Base-by-base conservation (phyloP, 2,888 invertebrate genomes). In the Eulithis testata region DNA sequence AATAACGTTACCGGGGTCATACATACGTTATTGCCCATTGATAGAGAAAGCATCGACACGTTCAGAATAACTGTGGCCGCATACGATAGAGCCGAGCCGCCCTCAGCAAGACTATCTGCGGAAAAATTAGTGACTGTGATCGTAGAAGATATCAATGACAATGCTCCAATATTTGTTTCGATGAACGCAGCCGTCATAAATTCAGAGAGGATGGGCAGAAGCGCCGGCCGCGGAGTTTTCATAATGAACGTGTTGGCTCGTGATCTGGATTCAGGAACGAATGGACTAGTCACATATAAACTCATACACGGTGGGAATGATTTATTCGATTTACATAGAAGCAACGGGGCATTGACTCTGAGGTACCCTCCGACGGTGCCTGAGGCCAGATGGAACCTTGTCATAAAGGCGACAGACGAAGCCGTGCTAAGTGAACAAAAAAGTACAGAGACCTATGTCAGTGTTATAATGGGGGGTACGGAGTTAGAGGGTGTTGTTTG, bases 111-210 rank as follows among this genome's bases (percentile, higher is more conserved):
- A 70, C 90, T 97, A 50, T 97, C 97, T 3, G 97, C 98, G 0
- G 98, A 98, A 82, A 98, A 98, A 87, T 90, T 97, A 65, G 97
- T 98, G 1, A 97, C 97, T 5, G 97, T 98, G 45, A 97, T 98
- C 68, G 97, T 98, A 6, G 97, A 98, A 85, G 98, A 98, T 85
- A 95, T 98, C 67, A 98, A 98, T 85, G 98, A 99, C 85, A 98
- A 98, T 86, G 97, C 97, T 6, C 98, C 98, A 0, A 94, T 96
- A 21, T 98, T 98, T 83, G 96, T 97, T 2, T 98, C 97, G 54
- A 97, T 98, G 97, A 97, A 97, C 77, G 97, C 98, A 0, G 98
- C 97, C 0, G 94, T 98, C n/a, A 90, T 98, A 52, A 96, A 96
- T 56, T 88, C 94, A 12, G 93, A 90, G 71, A 91, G 87, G 89